Evolutionary conservation across 2,797 vertebrate species (phyloP).

Genomic region (Onychomys leucogaster): DNA sequence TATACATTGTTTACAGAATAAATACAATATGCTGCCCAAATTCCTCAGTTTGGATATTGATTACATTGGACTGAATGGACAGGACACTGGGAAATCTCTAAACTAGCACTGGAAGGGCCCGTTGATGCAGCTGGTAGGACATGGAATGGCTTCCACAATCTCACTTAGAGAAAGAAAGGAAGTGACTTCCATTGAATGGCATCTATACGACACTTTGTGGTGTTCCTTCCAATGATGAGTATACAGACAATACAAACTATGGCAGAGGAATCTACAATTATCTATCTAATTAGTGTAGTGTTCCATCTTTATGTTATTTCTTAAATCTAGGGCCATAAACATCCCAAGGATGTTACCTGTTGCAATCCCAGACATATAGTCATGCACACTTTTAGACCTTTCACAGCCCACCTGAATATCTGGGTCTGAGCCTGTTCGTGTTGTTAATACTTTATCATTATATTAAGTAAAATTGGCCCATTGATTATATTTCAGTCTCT

Average conservation of each 20-base stretch:
- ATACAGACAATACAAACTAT: not conserved
- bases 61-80: not conserved
- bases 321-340: not conserved
- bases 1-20: not conserved
- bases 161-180: not conserved
- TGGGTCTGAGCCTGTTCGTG: rapidly evolving
- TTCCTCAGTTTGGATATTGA: not conserved
- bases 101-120: not conserved
- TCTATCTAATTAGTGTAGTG: not conserved
- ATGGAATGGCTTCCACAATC: too few species aligned
- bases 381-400: not conserved
- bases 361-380: too few species aligned
- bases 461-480: not conserved
- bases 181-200: not conserved
- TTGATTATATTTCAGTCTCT: not conserved
- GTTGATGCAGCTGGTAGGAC: not conserved
- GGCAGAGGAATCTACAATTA: not conserved
- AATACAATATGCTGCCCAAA: not conserved
- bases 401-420: not conserved
- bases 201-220: not conserved
- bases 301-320: not conserved
- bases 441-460: not conserved
- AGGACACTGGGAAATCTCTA: not conserved
- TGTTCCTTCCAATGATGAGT: not conserved
- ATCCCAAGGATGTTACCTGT: not conserved